Base-by-base conservation (phyloP, 2,113 vertebrate genomes). In the Trochalopteron elliotii region DNA sequence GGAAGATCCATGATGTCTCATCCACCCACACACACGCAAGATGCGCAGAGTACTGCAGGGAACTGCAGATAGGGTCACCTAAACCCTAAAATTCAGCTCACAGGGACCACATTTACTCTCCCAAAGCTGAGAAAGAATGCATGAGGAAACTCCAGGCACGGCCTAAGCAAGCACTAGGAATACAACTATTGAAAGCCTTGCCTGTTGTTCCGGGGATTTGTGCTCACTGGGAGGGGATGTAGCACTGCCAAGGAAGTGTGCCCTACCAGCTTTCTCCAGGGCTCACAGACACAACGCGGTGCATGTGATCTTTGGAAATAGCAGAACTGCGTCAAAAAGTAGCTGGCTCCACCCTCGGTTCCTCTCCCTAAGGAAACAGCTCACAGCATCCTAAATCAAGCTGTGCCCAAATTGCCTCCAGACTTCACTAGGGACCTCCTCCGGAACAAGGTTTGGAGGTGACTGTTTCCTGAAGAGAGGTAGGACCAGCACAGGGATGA, bases 301-400 rank as follows among this genome's bases (percentile, higher is more conserved):
- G 89, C 94, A 95, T 69, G 91, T 92, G 87, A 95, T 94, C 91
- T 79, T 97, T 95, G 89, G 81, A 94, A 97, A 96, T 53, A 96
- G 94, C 91, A 95, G 84, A 96, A 93, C 81, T 97, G 94, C 89
- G 74, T 97, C 95, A 95, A 96, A 91, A 96, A 94, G 88, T 94
- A 78, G 76, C 92, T 96, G 90, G 89, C 96, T 96, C 93, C 94
- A 96, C 92, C 93, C 78, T 94, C 93, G 44, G 3, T 53, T 87
- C 33, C 72, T 57, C 49, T 92, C 83, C 85, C 87, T 27, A 21
- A 82, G 49, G 83, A 92, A 90, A 94, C 21, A 60, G 78, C 88
- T 93, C 72, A 15, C 69, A 61, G 93, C 80, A 93, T 94, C 92
- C 86, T 95, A 84, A 92, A 95, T 87, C 76, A 89, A 90, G 65